Conservation (phyloP, 2,888 invertebrate species). For the Scrobipalpa costella region DNA sequence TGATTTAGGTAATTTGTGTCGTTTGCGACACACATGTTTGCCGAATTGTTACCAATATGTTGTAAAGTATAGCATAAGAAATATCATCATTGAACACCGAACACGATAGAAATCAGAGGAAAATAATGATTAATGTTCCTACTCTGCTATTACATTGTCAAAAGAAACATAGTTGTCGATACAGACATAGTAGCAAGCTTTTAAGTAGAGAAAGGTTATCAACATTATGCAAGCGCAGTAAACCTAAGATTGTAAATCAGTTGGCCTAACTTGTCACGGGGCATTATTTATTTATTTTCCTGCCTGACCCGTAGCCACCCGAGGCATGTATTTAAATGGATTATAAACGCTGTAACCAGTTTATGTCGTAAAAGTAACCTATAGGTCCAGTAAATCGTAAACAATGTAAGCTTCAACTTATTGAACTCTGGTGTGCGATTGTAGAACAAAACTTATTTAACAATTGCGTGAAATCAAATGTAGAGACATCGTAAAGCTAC, state of each 20-base stretch:
- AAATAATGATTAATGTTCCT: too few species aligned
- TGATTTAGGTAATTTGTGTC: too few species aligned
- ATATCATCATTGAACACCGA: too few species aligned
- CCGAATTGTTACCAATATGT: too few species aligned
- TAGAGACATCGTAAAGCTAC: too few species aligned
- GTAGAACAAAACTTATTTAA: background rate
- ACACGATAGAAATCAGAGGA: too few species aligned
- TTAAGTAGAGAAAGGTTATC: too few species aligned
- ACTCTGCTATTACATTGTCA: too few species aligned
- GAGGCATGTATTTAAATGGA: background rate
- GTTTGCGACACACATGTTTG: too few species aligned
- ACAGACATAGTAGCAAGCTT: too few species aligned
- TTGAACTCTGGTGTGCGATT: background rate
- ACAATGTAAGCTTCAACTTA: slow-evolving; percentile 1
- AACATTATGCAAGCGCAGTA: background rate
- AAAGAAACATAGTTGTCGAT: too few species aligned
- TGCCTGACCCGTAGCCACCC: background rate
- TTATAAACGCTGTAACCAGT: background rate
- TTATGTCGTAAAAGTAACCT: background rate
- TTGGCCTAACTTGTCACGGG: background rate
- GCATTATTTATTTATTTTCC: background rate
- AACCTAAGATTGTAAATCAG: background rate
- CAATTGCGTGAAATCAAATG: background rate
- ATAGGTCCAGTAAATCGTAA: background rate
- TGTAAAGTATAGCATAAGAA: too few species aligned